Base-by-base conservation (phyloP, 2,797 vertebrate genomes). In the Hemitrygon akajei region DNA sequence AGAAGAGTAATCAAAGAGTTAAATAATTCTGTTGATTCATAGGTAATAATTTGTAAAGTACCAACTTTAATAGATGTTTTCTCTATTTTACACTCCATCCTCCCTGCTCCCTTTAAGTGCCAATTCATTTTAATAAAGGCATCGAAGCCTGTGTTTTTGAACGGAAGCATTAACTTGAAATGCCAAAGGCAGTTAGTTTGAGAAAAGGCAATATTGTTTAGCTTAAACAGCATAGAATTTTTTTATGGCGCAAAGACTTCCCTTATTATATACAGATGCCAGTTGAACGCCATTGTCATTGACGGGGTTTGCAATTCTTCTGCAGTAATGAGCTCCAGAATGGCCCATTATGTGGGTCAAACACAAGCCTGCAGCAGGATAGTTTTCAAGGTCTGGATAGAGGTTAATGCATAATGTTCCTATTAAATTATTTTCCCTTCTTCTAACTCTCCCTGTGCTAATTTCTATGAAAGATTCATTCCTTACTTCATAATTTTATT, bases 181-280 rank as follows among this genome's bases (percentile, higher is more conserved):
- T 95, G 95, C 96, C 96, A 95, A 95, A 95, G 96, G 96, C 95
- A 95, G 94, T 96, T 96, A 96, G 95, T 95, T 95, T 96, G 95
- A 96, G 95, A 96, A 92, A 96, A 96, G 96, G 95, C 96, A 96
- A 96, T 96, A 95, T 95, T 6, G 93, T 95, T 95, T 95, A 96
- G 96, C 95, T 96, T 95, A 96, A 96, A 95, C 94, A 95, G 96
- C 94, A 96, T 94, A 96, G 95, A 96, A 96, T 95, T 95, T 96
- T 92, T 95, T 97, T 96, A 96, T 96, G 96, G 96, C 95, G 95
- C 95, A 96, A 95, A 96, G 96, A 96, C 96, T 96, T 96, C 94
- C 95, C 96, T 97, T 96, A 96, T 96, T 96, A 95, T 96, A 96
- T 95, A 95, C 96, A 96, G 95, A 96, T 96, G 96, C 94, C 93